These are phyloP conservation scores for Micrastur ruficollis DNA, from an alignment of 2,797 vertebrate species.

Conservation along the genomic window DNA sequence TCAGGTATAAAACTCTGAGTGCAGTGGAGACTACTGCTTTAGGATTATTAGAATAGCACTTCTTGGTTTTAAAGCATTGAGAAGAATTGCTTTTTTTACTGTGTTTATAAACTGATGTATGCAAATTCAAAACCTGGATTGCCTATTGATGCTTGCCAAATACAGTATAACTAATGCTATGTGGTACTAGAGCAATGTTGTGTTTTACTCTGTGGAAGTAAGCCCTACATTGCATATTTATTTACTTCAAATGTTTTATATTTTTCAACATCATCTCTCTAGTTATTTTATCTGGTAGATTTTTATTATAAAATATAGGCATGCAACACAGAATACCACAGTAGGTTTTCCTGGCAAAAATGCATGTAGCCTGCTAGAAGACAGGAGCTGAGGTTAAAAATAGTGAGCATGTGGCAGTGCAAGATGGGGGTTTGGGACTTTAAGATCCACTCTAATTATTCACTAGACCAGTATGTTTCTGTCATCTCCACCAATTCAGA, in stretches of 20 bases:
- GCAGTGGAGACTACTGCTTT: neutral
- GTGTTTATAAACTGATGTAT: neutral
- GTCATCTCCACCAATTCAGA: constrained; percentile 86
- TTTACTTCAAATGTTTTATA: constrained; percentile 68
- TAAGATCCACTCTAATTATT: constrained; percentile 95
- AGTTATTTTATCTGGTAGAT: constrained; percentile 63
- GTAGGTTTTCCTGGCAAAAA: constrained; percentile 47
- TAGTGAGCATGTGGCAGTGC: constrained; percentile 81
- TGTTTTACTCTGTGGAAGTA: neutral
- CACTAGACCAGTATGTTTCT: constrained; percentile 82
- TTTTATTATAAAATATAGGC: constrained; percentile 56
- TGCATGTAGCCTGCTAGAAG: neutral
- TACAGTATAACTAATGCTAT: constrained; percentile 44
- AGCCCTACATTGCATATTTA: constrained; percentile 28
- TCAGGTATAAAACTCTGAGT: neutral
- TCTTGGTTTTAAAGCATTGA: neutral
- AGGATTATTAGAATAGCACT: neutral
- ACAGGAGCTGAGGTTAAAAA: constrained; percentile 82
- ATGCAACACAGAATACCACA: constrained; percentile 14
- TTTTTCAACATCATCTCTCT: constrained; percentile 67
- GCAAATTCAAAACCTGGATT: constrained; percentile 55
- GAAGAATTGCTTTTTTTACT: neutral
- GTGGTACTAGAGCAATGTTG: constrained; percentile 42
- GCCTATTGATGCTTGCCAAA: constrained; percentile 4
- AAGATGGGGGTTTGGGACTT: constrained; percentile 88